Evolutionary conservation across 2,888 invertebrate species (phyloP), one percentile per base, ranked within the genome.

Genomic region (Caradrina kadenii): DNA sequence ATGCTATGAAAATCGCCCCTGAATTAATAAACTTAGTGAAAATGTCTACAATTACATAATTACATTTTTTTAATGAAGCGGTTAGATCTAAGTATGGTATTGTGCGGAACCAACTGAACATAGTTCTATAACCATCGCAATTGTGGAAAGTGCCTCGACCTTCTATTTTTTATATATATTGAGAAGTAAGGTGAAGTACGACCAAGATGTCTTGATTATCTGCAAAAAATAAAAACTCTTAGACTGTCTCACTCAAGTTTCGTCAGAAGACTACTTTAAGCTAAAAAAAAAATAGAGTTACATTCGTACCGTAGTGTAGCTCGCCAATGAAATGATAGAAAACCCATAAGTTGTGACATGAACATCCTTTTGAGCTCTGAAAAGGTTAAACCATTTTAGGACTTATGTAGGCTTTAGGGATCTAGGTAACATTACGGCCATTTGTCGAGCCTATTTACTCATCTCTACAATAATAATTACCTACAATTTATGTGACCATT

Each of bases 131-230:
- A 22, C 11, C 15, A 35, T 15, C 13, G 19, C 21, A 19, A 15
- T 10, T 45, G n/a, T 8, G 11, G 53, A 42, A 22, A 10, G 8
- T 17, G 19, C 1, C 35, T 48, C 13, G 2, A 22, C 5, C 13
- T 45, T 64, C 81, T 79, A 88, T 73, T 88, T 82, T 67, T 90
- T 88, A 76, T 92, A 93, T 75, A 92, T 88, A 73, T 93, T 94
- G 7, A 93, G 83, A 2, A 94, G 86, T 13, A 94, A 82, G 7
- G 93, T 93, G 63, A 94, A 94, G 79, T 94, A 94, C 0, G 94
- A 94, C 93, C 94, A 94, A 17, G 94, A 86, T 1, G 93, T 90
- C 81, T 93, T 94, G 52, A 94, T 90, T 39, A 92, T 91, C 92
- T 92, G 90, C n/a, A n/a, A 66, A 90, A 86, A 68, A 52, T 21